Conservation (phyloP, 2,797 vertebrate genomes). For the Naso thynnoides region DNA sequence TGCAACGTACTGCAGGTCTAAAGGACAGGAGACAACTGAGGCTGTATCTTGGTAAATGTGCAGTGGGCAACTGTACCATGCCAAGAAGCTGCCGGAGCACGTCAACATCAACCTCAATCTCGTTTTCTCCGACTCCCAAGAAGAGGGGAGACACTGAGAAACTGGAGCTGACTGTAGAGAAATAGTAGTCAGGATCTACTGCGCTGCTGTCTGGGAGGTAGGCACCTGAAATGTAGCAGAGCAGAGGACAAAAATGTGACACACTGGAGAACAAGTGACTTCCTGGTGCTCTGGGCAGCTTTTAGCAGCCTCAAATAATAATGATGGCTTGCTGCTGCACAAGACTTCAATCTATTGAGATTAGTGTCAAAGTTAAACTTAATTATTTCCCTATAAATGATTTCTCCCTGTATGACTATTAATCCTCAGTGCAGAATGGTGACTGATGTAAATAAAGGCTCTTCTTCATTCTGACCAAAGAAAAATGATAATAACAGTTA, state of each 20-base stretch:
- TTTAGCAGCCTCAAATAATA: not conserved
- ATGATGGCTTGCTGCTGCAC: not conserved
- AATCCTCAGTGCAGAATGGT: not conserved
- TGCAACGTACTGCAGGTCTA: not conserved
- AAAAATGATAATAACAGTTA: not conserved
- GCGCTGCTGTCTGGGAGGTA: slow-evolving; percentile 90
- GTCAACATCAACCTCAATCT: slow-evolving; percentile 90
- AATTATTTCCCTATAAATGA: not conserved
- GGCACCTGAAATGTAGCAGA: slow-evolving; percentile 78
- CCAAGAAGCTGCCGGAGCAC: slow-evolving; percentile 89
- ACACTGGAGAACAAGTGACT: not conserved
- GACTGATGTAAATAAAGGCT: not conserved
- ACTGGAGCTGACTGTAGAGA: slow-evolving; percentile 95
- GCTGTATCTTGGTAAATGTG: not conserved
- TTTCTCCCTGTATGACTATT: not conserved
- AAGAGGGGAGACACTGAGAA: slow-evolving; percentile 95
- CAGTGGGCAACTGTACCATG: slow-evolving; percentile 84
- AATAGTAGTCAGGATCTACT: slow-evolving; percentile 93
- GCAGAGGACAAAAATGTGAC: not conserved
- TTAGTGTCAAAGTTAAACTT: not conserved
- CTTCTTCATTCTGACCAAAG: not conserved
- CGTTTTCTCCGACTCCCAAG: slow-evolving; percentile 86
- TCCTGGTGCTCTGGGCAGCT: not conserved
- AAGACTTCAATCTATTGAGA: not conserved
- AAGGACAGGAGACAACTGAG: not conserved